Evolutionary conservation across 30 jellyfish, hydroid and myxozoan species (phyloP).

Genomic region (Turritopsis dohrnii): DNA sequence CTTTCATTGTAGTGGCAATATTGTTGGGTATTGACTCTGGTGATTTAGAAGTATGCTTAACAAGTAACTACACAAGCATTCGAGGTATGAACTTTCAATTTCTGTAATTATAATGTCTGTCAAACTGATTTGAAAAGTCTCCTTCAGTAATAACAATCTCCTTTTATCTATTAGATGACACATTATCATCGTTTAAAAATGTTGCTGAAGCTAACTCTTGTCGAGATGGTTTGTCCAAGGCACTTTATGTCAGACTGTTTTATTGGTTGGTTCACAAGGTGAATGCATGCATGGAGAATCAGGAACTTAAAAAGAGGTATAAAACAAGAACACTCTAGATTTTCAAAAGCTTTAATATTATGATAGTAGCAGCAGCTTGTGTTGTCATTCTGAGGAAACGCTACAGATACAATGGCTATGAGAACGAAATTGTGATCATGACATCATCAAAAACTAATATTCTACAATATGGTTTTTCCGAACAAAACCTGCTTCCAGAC

Average conservation of each 20-base stretch:
- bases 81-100: slow-evolving; percentile 45
- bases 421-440: too few species aligned
- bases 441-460: neutral
- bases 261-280: slow-evolving; percentile 62
- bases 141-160: too few species aligned
- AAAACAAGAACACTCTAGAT: neutral
- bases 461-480: too few species aligned
- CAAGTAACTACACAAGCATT: slow-evolving; percentile 39
- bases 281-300: slow-evolving; percentile 37
- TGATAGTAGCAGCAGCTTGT: too few species aligned
- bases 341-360: neutral
- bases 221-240: slow-evolving; percentile 55
- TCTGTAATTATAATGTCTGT: neutral
- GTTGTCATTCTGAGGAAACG: too few species aligned
- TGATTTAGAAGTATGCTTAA: slow-evolving; percentile 64
- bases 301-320: slow-evolving; percentile 43
- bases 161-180: slow-evolving; percentile 35
- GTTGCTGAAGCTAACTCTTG: slow-evolving; percentile 50
- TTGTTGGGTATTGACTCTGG: slow-evolving; percentile 71
- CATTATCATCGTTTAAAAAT: slow-evolving; percentile 56
- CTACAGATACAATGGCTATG: too few species aligned
- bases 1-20: slow-evolving; percentile 57
- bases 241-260: slow-evolving; percentile 58
- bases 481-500: too few species aligned
- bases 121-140: neutral